phyloP scores from a whole-genome alignment of 2,888 invertebrate genomes.

The Drosophila paramelanica region DNA sequence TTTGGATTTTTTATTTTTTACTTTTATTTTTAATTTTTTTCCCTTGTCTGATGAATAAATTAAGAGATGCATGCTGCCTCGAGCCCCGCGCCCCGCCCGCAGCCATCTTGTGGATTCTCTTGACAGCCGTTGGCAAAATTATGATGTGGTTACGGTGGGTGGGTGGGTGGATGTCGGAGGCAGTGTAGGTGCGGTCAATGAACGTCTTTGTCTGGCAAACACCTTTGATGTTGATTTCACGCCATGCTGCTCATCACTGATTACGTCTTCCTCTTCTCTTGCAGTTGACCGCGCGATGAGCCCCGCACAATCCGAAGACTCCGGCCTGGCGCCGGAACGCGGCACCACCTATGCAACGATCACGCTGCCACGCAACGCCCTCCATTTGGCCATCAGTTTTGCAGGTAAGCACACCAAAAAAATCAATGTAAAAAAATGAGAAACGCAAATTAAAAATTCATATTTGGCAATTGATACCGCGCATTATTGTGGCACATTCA shows the following conservation, averaged over 20 bases:
- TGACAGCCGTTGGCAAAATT: slow-evolving; percentile 42
- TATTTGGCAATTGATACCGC: no score
- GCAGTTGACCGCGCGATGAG: slow-evolving; percentile 85
- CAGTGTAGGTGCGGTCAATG: slow-evolving; percentile 42
- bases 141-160: slow-evolving; percentile 5
- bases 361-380: slow-evolving; percentile 84
- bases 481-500: slow-evolving; percentile 9
- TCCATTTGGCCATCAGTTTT: slow-evolving; percentile 84
- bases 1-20: slow-evolving; percentile 4
- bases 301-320: slow-evolving; percentile 85
- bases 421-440: neutral
- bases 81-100: neutral
- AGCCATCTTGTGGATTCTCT: slow-evolving; percentile 32
- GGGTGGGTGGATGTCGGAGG: neutral
- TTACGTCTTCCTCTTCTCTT: slow-evolving; percentile 41
- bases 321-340: slow-evolving; percentile 84
- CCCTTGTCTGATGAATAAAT: slow-evolving; percentile 58
- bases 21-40: neutral
- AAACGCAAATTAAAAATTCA: neutral
- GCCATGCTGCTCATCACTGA: slow-evolving; percentile 21
- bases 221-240: slow-evolving; percentile 68
- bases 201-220: slow-evolving; percentile 44
- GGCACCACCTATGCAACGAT: slow-evolving; percentile 85
- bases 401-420: slow-evolving; percentile 77
- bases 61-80: slow-evolving; percentile 44